Evolutionary conservation across 2,888 invertebrate genomes (phyloP), one percentile per base, ranked within the genome.

Genomic region (Plagodis dolabraria): DNA sequence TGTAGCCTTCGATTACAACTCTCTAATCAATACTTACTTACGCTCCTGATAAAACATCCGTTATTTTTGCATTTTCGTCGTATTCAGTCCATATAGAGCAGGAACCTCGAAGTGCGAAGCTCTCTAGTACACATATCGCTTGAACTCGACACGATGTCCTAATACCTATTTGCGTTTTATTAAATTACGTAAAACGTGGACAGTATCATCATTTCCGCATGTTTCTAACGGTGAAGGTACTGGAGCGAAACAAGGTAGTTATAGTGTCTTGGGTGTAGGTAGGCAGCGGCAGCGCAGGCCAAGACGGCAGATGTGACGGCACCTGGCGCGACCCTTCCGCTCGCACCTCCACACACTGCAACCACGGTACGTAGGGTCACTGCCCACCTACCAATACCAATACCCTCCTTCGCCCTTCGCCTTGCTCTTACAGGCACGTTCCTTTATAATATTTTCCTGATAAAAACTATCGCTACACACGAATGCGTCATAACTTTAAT

Each of bases 241-340:
- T 85, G 83, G 82, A 82, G 87, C 86, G 82, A 81, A 79, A 81
- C 86, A 72, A 78, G 77, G 51, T 79, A 74, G 70, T 77, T 78
- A 73, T 72, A 72, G 81, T 77, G 74, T 72, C 75, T 72, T 83
- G 80, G 80, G 83, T 82, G 83, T 76, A 74, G 75, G 72, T 70
- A 74, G 63, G 71, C 70, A 75, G 76, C 52, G 49, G 61, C 60
- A 54, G 67, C 65, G 64, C 73, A 77, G 74, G 76, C 80, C 78
- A 86, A 87, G 89, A 87, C 89, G 89, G 89, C 92, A 92, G 92
- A 91, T 92, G 92, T 82, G 82, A 71, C 66, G 82, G 77, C 92
- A 92, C 92, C 92, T 92, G 92, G 92, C 87, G 83, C 82, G 89
- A 85, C 91, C 91, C 89, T 90, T 89, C 88, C 89, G 87, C 80